These are phyloP conservation scores for Alosa sapidissima DNA, from an alignment of 2,797 vertebrate species.

Conservation along the genomic window DNA sequence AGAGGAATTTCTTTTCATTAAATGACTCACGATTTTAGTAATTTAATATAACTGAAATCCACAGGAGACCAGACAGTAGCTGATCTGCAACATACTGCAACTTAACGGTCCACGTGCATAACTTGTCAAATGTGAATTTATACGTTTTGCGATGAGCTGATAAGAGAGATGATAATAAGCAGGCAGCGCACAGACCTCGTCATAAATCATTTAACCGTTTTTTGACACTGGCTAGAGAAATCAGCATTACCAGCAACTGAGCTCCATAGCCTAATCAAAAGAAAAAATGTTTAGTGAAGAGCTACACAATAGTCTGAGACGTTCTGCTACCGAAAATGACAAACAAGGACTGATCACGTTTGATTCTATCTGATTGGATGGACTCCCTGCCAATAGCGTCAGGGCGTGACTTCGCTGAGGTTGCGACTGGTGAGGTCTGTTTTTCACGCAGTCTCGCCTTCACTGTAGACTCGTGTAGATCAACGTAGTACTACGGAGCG, in stretches of 20 bases:
- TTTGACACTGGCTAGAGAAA: not conserved
- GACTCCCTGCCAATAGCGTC: conserved; percentile 41
- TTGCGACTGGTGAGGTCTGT: conserved; percentile 54
- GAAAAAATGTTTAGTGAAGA: not conserved
- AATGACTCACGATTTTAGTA: not conserved
- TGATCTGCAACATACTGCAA: not conserved
- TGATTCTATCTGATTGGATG: conserved; percentile 54
- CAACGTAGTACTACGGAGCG: conserved; percentile 54
- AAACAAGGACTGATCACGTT: not conserved
- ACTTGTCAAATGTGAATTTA: not conserved
- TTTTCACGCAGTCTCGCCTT: conserved; percentile 64
- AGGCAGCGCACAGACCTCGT: not conserved
- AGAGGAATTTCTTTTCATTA: not conserved
- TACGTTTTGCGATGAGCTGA: not conserved
- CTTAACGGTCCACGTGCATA: not conserved
- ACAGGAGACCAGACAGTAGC: not conserved
- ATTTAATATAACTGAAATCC: not conserved
- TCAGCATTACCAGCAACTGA: not conserved
- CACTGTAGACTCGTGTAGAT: conserved; percentile 52
- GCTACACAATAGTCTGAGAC: not conserved
- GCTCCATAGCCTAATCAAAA: not conserved
- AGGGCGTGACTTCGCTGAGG: conserved; percentile 60
- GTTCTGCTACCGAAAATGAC: not conserved
- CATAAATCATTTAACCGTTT: not conserved
- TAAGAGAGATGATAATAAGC: not conserved